Percentiles rank a stretch among this genome's conserved stretches.
phyloP scores from a whole-genome alignment of 64 coral and sea anemone species.

The Pachyseris speciosa region DNA sequence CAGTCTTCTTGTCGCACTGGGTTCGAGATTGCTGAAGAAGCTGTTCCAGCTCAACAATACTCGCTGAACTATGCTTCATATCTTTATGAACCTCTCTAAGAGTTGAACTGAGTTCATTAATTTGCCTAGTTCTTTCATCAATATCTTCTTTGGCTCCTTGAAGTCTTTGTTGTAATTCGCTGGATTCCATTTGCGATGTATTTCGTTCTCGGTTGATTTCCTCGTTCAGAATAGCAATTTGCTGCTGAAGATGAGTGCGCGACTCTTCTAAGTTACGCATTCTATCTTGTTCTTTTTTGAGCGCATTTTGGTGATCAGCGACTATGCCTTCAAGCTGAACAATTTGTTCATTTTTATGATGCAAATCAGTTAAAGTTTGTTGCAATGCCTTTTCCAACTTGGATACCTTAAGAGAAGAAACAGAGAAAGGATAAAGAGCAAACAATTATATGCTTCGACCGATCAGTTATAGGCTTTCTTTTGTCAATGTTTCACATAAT shows the following conservation, averaged over 20 bases:
- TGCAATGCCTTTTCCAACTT: conserved; percentile 83
- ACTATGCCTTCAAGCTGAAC: conserved; percentile 75
- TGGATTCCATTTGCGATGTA: conserved; percentile 70
- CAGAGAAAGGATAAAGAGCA: background rate
- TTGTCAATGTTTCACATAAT: no score
- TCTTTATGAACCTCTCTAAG: conserved; percentile 92
- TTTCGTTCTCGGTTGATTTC: conserved; percentile 86
- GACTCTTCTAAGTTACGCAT: conserved; percentile 74
- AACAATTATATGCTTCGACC: background rate
- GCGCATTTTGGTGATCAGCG: conserved; percentile 73
- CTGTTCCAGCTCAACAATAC: conserved; percentile 92
- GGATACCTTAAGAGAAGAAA: conserved; percentile 58
- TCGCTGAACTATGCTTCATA: conserved; percentile 94
- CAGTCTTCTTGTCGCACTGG: conserved; percentile 78
- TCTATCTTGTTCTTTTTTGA: conserved; percentile 75
- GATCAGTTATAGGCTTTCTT: no score
- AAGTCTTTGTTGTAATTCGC: conserved; percentile 74
- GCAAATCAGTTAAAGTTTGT: conserved; percentile 58
- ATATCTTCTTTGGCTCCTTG: conserved; percentile 75
- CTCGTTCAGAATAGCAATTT: conserved; percentile 81
- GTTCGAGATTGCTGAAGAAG: conserved; percentile 83
- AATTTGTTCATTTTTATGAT: conserved; percentile 70
- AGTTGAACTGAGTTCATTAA: conserved; percentile 87
- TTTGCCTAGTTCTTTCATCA: conserved; percentile 84
- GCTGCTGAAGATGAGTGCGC: conserved; percentile 80